Conservation (phyloP, 2,888 invertebrate genomes). For the Merodon equestris region DNA sequence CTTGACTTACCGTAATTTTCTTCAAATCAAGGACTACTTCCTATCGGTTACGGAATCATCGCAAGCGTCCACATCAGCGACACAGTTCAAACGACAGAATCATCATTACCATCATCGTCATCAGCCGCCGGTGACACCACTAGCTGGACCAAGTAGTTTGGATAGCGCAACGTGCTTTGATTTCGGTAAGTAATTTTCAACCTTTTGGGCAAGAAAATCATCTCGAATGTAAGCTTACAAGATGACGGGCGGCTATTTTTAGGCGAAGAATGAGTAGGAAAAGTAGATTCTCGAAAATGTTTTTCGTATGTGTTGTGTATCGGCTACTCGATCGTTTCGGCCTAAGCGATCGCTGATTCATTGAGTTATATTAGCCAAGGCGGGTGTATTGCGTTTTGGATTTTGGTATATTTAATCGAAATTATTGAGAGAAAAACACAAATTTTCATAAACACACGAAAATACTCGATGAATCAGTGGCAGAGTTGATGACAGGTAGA, state of each 20-base stretch:
- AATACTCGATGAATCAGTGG: slow-evolving; percentile 29
- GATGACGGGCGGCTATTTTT: slow-evolving; percentile 44
- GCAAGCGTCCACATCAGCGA: slow-evolving; percentile 54
- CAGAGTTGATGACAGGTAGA: no score
- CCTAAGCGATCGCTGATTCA: slow-evolving; percentile 44
- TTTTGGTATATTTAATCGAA: slow-evolving; percentile 1
- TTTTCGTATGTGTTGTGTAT: slow-evolving; percentile 8
- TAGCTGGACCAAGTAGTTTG: slow-evolving; percentile 58
- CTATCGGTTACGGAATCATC: slow-evolving; percentile 66
- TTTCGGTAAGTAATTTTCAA: slow-evolving; percentile 67
- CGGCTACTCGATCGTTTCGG: slow-evolving; percentile 6
- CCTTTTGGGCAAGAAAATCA: background rate
- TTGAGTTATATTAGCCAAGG: slow-evolving; percentile 42
- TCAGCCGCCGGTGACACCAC: slow-evolving; percentile 61
- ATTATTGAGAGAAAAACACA: slow-evolving; percentile 14
- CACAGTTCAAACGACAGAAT: slow-evolving; percentile 52
- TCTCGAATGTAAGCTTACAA: slow-evolving; percentile 30
- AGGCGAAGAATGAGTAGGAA: slow-evolving; percentile 4
- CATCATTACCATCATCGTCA: slow-evolving; percentile 62
- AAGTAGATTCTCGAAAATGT: background rate
- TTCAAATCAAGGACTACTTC: slow-evolving; percentile 57
- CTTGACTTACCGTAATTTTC: slow-evolving; percentile 18
- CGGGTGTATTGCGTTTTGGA: slow-evolving; percentile 1
- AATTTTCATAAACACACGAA: slow-evolving; percentile 11
- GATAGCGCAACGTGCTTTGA: slow-evolving; percentile 70